Evolutionary conservation across 2,113 vertebrate species (phyloP).

Genomic region (Tautogolabrus adspersus): DNA sequence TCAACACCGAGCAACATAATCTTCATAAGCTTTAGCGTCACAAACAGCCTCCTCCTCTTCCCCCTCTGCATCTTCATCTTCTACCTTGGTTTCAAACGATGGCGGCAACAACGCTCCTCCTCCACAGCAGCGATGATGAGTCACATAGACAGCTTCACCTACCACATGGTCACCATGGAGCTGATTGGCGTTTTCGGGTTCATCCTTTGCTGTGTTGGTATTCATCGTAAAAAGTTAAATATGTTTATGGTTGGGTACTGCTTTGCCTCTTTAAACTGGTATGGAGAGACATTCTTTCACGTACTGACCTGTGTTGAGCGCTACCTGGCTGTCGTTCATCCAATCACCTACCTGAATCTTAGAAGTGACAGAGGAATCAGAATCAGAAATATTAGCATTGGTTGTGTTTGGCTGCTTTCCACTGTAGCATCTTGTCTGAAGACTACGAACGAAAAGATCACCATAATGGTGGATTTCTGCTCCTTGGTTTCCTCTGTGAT

Average conservation of each 20-base stretch:
- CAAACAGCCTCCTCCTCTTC: background rate
- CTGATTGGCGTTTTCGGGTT: background rate
- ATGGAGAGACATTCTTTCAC: background rate
- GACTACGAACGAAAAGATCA: accelerated
- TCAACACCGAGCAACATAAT: background rate
- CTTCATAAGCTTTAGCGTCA: background rate
- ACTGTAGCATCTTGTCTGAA: background rate
- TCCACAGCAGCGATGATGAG: background rate
- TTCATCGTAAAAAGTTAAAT: accelerated
- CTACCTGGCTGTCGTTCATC: slow-evolving; percentile 25
- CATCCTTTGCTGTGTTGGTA: accelerated
- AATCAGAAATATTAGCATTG: slow-evolving; percentile 1
- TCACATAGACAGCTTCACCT: slow-evolving; percentile 15
- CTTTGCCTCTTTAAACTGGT: background rate
- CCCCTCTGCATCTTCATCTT: slow-evolving; percentile 7
- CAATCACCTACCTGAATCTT: slow-evolving; percentile 21
- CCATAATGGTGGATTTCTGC: accelerated
- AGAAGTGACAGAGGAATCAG: background rate
- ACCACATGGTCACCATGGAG: slow-evolving; percentile 27
- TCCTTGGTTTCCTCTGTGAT: accelerated
- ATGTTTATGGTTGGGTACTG: accelerated
- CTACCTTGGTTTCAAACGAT: background rate
- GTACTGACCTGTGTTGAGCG: too few relatives aligned
- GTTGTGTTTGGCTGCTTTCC: slow-evolving; percentile 7
- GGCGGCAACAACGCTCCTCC: background rate